These are phyloP conservation scores for Cavia porcellus DNA, from an alignment of 2,113 vertebrate genomes.

Conservation along the genomic window DNA sequence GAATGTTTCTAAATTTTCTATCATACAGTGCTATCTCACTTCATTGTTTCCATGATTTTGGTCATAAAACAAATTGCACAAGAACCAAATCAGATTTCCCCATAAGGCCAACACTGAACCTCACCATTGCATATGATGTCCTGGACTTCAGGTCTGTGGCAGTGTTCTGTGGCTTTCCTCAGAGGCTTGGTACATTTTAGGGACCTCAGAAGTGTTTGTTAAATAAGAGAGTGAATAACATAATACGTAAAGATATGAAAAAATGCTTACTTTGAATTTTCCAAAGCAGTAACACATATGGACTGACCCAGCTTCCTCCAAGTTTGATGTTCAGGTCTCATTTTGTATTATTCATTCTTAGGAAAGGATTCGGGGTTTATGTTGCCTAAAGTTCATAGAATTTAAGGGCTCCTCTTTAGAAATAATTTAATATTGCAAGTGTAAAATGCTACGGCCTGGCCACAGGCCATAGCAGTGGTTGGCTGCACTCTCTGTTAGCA, in stretches of 20 bases:
- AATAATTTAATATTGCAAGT: constrained; percentile 7
- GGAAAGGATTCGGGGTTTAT: not conserved
- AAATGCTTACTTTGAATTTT: not conserved
- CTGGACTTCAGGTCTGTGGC: too few relatives aligned
- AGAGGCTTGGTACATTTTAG: not conserved
- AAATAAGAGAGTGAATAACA: constrained; percentile 6
- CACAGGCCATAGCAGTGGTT: not conserved
- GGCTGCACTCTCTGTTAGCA: not conserved
- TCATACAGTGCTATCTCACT: not conserved
- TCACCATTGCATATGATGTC: not conserved
- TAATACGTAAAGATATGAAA: not conserved
- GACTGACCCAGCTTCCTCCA: not conserved
- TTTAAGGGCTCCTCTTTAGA: not conserved
- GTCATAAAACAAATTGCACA: not conserved
- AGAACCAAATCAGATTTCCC: not conserved
- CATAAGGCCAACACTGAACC: not conserved
- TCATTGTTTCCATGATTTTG: not conserved
- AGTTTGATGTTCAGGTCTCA: not conserved
- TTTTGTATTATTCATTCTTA: not conserved
- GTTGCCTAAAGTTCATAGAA: not conserved
- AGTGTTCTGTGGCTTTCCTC: not conserved
- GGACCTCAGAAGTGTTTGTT: not conserved
- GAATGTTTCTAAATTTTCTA: not conserved
- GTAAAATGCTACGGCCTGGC: not conserved
- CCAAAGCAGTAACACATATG: not conserved